Evolutionary conservation across 37 sponge, comb jelly and placozoan species (phyloP).

Genomic region (Lycopodina hypogea): DNA sequence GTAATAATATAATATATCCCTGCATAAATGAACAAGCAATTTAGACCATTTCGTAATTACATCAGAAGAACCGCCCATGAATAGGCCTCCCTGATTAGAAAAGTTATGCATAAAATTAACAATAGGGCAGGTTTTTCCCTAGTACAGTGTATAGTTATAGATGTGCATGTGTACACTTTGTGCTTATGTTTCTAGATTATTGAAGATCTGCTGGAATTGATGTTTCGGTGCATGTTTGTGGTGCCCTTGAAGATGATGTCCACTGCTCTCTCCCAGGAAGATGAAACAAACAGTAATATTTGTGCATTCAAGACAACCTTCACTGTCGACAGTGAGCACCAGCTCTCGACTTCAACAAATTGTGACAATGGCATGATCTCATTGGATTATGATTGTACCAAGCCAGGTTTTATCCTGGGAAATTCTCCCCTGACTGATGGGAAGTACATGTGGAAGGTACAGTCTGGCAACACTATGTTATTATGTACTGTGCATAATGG

Average conservation of each 20-base stretch:
- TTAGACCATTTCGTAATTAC: too few relatives aligned
- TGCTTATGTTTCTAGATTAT: conserved; percentile 9
- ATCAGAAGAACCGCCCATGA: too few relatives aligned
- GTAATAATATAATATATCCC: too few relatives aligned
- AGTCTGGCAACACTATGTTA: too few relatives aligned
- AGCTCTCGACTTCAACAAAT: neutral
- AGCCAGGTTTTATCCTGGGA: conserved; percentile 14
- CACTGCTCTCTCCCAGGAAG: neutral
- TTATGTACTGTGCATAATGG: too few relatives aligned
- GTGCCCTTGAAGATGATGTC: conserved; percentile 14
- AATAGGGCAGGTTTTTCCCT: too few relatives aligned
- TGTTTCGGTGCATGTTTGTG: conserved; percentile 50
- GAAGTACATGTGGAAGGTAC: conserved; percentile 51
- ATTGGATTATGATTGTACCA: conserved; percentile 3
- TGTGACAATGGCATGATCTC: neutral
- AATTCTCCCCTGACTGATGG: conserved; percentile 22
- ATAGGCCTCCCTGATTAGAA: too few relatives aligned
- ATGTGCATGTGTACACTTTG: neutral
- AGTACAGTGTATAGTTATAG: neutral
- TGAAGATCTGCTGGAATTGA: conserved; percentile 36
- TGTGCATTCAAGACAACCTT: conserved; percentile 1
- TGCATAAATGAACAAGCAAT: too few relatives aligned
- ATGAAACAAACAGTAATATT: neutral
- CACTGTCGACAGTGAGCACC: neutral
- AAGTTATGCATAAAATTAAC: too few relatives aligned